phyloP scores from a whole-genome alignment of 2,113 vertebrate species.

The Anhinga anhinga region DNA sequence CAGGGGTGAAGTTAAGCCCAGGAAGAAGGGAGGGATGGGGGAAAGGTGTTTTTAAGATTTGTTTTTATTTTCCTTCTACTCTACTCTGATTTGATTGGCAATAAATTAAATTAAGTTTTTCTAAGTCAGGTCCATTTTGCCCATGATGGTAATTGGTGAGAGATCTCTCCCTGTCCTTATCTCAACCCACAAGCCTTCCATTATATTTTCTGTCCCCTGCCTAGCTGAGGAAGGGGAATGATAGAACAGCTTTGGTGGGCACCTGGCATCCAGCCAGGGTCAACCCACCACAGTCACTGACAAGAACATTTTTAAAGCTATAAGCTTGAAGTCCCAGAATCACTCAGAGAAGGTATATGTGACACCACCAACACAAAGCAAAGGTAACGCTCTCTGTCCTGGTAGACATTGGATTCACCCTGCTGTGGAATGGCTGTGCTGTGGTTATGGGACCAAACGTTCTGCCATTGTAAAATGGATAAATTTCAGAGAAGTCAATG shows the following conservation, averaged over 20 bases:
- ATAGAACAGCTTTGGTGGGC: neutral
- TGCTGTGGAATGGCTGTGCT: neutral
- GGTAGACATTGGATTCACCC: neutral
- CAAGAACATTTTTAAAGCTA: neutral
- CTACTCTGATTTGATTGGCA: neutral
- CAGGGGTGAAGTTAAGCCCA: rapidly evolving
- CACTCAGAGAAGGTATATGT: neutral
- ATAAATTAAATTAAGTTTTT: neutral
- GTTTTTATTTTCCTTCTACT: neutral
- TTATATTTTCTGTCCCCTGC: neutral
- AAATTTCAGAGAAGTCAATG: neutral
- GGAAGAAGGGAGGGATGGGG: neutral
- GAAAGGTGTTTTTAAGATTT: neutral
- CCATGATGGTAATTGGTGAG: neutral
- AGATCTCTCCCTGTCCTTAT: neutral
- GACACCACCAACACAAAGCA: neutral
- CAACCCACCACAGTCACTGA: neutral
- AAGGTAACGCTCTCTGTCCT: neutral
- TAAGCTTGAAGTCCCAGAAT: neutral
- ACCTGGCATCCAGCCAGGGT: neutral
- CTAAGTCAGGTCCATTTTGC: no score
- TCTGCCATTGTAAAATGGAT: neutral
- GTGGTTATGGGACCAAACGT: neutral
- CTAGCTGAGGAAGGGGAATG: neutral
- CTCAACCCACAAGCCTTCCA: neutral